Evolutionary conservation across 2,888 invertebrate species (phyloP).

Genomic region (Lydus trimaculatus): DNA sequence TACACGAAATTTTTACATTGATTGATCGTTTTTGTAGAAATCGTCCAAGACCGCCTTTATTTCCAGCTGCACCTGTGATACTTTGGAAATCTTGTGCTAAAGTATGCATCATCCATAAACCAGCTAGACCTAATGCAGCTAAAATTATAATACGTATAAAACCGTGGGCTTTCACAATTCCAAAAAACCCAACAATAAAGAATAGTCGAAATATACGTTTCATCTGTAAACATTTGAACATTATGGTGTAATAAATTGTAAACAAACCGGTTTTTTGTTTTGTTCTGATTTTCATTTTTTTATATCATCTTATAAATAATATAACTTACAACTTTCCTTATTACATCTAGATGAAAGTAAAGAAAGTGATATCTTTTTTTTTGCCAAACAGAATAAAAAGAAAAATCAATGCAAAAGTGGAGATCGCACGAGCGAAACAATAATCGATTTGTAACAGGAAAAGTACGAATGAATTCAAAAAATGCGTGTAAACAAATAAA

Average conservation of each 20-base stretch:
- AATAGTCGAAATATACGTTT: constrained; percentile 38
- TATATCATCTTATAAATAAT: background rate
- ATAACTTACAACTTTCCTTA: background rate
- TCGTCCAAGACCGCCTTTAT: constrained; percentile 27
- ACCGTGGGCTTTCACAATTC: constrained; percentile 55
- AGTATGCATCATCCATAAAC: constrained; percentile 61
- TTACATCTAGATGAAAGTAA: background rate
- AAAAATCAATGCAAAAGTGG: background rate
- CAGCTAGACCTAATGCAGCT: constrained; percentile 59
- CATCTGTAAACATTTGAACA: constrained; percentile 37
- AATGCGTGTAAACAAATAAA: background rate
- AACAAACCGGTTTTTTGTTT: background rate
- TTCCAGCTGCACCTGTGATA: constrained; percentile 38
- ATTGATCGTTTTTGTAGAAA: constrained; percentile 23
- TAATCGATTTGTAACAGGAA: background rate
- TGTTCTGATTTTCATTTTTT: background rate
- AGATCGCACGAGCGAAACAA: background rate
- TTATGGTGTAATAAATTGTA: background rate
- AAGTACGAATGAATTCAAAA: background rate
- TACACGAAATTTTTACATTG: constrained; percentile 14
- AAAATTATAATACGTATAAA: constrained; percentile 58
- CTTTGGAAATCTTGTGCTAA: constrained; percentile 60
- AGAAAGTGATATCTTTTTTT: constrained; percentile 3
- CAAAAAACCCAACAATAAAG: constrained; percentile 39
- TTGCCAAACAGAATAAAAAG: too few relatives aligned